Conservation (phyloP, 2,113 vertebrate genomes). For the Polypterus bichir region DNA sequence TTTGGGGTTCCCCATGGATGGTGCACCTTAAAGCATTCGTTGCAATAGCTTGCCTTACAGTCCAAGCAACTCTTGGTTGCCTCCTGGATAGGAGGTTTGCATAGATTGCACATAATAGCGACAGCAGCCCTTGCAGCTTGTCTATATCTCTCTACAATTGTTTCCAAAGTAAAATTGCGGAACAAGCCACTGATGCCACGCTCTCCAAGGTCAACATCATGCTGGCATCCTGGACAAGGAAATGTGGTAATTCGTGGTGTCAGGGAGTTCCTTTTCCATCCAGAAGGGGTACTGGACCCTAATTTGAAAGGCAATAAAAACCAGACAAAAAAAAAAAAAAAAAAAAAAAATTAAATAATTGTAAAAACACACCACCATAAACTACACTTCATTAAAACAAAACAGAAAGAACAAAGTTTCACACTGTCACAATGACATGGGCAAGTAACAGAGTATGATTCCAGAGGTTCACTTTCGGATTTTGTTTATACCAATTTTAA, state of each 20-base stretch:
- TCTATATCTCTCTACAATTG: conserved; percentile 85
- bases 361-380: background rate
- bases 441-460: conserved; percentile 20
- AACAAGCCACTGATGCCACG: conserved; percentile 91
- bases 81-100: conserved; percentile 83
- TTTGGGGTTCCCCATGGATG: conserved; percentile 90
- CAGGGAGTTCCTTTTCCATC: conserved; percentile 78
- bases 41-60: conserved; percentile 92
- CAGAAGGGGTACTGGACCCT: conserved; percentile 57
- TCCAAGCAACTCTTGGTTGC: conserved; percentile 97
- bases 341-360: background rate
- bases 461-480: background rate
- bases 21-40: conserved; percentile 89
- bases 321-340: conserved; percentile 7
- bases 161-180: conserved; percentile 90
- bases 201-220: conserved; percentile 86
- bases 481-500: too few relatives aligned
- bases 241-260: conserved; percentile 71
- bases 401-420: conserved; percentile 14
- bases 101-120: conserved; percentile 88
- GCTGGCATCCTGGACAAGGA: conserved; percentile 81
- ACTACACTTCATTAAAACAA: conserved; percentile 12
- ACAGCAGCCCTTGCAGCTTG: conserved; percentile 83
- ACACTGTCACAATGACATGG: conserved; percentile 1
- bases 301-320: conserved; percentile 25